Percentiles rank a stretch among this genome's conserved stretches.
Conservation (phyloP, 1,140 invertebrate species). For the Kradibia gibbosae region DNA sequence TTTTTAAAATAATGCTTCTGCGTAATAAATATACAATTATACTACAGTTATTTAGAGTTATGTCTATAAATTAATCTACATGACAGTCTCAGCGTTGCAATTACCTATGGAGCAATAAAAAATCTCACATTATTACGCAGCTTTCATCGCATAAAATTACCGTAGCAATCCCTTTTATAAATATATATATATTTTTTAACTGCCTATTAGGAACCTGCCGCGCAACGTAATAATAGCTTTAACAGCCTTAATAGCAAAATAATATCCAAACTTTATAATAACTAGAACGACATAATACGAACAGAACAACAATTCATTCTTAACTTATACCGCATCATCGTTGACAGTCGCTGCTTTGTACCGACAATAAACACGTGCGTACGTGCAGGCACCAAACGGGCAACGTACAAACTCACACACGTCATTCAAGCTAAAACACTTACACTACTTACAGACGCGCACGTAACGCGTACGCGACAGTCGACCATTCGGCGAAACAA, state of each 20-base stretch:
- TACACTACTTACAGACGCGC: too few relatives aligned
- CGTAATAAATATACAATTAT: conserved; percentile 16
- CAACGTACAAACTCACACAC: too few relatives aligned
- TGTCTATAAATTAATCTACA: neutral
- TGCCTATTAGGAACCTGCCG: conserved; percentile 11
- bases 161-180: conserved; percentile 16
- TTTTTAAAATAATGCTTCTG: neutral
- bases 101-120: conserved; percentile 6
- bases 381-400: neutral
- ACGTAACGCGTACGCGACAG: too few relatives aligned
- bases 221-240: conserved; percentile 27
- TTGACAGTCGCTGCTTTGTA: conserved; percentile 38
- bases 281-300: conserved; percentile 39
- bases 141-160: conserved; percentile 22
- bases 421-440: too few relatives aligned
- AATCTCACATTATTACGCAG: conserved; percentile 3
- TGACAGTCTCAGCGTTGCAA: conserved; percentile 34
- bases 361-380: conserved; percentile 15
- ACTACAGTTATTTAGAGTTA: conserved; percentile 29
- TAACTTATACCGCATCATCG: conserved; percentile 19
- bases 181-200: too few relatives aligned
- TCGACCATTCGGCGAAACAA: conserved; percentile 12
- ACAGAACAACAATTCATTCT: conserved; percentile 14
- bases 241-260: conserved; percentile 43
- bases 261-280: conserved; percentile 23